phyloP scores from a whole-genome alignment of 2,113 vertebrate genomes.

The Crocuta crocuta region DNA sequence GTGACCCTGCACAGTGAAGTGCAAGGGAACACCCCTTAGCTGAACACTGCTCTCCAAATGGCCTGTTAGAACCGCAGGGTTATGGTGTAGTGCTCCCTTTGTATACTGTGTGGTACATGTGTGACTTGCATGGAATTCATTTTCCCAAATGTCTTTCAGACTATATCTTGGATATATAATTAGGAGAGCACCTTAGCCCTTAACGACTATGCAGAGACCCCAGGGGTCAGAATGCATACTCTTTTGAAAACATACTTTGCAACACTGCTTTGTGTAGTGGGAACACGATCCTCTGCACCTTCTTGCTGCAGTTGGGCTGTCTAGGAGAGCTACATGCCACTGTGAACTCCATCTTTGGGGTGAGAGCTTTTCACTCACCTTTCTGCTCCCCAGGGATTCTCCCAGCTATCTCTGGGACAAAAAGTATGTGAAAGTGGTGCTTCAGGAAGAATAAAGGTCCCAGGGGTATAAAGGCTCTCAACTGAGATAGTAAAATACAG shows the following conservation, averaged over 20 bases:
- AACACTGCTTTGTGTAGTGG: rapidly evolving
- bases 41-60: rapidly evolving
- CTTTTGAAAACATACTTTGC: background rate
- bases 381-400: background rate
- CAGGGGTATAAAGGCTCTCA: background rate
- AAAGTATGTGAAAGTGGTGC: background rate
- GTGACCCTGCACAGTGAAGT: background rate
- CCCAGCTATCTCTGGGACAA: background rate
- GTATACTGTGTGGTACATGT: too few species aligned
- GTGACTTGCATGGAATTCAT: background rate
- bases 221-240: background rate
- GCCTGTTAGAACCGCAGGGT: rapidly evolving
- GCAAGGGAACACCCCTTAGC: background rate
- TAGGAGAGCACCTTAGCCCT: background rate
- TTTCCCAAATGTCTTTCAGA: background rate
- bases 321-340: rapidly evolving
- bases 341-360: background rate
- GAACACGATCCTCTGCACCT: background rate
- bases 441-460: background rate
- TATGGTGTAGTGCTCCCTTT: background rate
- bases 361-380: background rate
- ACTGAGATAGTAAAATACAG: background rate
- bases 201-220: background rate
- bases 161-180: background rate
- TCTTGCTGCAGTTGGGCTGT: rapidly evolving